phyloP scores from a whole-genome alignment of 1,140 invertebrate species.

The Chionoecetes opilio region DNA sequence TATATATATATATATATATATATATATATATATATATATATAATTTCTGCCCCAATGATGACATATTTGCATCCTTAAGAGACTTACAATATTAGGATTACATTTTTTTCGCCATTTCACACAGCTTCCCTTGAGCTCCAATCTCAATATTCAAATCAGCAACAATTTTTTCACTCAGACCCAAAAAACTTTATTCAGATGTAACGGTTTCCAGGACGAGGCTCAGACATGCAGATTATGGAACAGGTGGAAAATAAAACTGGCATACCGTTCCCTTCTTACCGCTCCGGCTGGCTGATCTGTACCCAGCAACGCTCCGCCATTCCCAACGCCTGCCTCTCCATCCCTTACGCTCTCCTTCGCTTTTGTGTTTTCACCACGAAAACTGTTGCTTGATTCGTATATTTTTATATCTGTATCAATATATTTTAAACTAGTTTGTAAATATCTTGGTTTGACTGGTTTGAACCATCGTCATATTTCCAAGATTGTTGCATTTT shows the following conservation, averaged over 20 bases:
- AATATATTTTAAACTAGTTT: too few species aligned
- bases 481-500: too few species aligned
- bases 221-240: conserved; percentile 50
- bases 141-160: conserved; percentile 42
- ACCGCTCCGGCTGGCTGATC: conserved; percentile 33
- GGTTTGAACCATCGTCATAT: too few species aligned
- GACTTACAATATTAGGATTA: not conserved
- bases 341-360: not conserved
- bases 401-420: not conserved
- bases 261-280: conserved; percentile 36
- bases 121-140: not conserved
- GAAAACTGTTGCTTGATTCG: not conserved
- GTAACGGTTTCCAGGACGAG: not conserved
- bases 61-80: not conserved
- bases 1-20: too few species aligned
- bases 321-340: not conserved
- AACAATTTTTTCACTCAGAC: conserved; percentile 51
- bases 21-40: too few species aligned
- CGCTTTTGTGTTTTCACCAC: not conserved
- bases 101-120: conserved; percentile 35
- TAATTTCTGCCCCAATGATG: not conserved
- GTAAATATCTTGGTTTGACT: too few species aligned
- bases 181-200: conserved; percentile 39
- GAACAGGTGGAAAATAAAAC: conserved; percentile 38
- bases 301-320: conserved; percentile 44